A percentile compares a stretch with the other conserved stretches of the same genome.
Conservation (phyloP, 2,888 invertebrate species). For the Macrophya alboannulata region DNA sequence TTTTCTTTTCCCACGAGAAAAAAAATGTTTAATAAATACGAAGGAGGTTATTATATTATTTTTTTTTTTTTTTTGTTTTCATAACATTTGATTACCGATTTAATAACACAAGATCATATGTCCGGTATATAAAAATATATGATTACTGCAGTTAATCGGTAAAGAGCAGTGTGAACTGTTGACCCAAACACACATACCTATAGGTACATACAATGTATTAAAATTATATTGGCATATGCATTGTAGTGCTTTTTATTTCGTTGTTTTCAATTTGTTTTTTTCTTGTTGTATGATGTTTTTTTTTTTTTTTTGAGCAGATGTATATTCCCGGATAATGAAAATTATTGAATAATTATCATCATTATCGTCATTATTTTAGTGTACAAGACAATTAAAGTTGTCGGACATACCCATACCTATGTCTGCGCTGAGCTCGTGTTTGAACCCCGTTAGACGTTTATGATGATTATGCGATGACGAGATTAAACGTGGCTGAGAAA, state of each 20-base stretch:
- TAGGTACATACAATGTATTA: too few relatives aligned
- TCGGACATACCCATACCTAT: too few relatives aligned
- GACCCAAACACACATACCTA: not conserved
- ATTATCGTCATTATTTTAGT: not conserved
- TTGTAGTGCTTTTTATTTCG: not conserved
- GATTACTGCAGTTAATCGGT: not conserved
- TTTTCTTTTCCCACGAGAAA: not conserved
- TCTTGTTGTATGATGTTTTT: too few relatives aligned
- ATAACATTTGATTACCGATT: constrained; percentile 4
- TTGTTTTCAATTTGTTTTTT: too few relatives aligned
- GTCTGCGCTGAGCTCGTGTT: not conserved
- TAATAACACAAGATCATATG: too few relatives aligned
- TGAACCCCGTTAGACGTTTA: constrained; percentile 18
- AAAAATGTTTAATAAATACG: not conserved
- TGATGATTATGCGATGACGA: not conserved
- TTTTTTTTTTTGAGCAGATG: not conserved
- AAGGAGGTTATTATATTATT: not conserved
- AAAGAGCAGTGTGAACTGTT: not conserved
- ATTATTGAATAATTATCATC: not conserved
- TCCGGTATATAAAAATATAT: not conserved
- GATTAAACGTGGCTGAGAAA: not conserved
- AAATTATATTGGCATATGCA: not conserved
- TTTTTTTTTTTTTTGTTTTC: not conserved
- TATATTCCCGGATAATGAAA: constrained; percentile 9
- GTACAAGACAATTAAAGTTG: not conserved